Conservation (phyloP, 2,113 vertebrate genomes). For the Limnothrissa miodon region DNA sequence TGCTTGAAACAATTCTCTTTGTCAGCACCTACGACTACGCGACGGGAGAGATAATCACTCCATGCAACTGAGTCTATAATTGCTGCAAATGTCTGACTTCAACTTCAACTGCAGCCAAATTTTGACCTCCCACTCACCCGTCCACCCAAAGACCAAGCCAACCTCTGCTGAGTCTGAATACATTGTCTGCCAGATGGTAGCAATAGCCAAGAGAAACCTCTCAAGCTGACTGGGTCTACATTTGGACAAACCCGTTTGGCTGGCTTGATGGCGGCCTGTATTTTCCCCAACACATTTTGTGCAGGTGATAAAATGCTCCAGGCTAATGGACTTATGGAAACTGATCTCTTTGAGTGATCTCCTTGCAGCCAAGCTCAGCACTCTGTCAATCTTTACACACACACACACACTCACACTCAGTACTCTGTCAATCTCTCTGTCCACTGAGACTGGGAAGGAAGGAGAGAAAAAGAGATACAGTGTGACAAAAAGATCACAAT, state of each 20-base stretch:
- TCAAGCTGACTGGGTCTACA: slow-evolving; percentile 61
- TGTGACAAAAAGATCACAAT: background rate
- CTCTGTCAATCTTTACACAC: background rate
- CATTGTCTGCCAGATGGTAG: slow-evolving; percentile 68
- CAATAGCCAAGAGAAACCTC: slow-evolving; percentile 65
- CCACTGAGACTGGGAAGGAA: background rate
- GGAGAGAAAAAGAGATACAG: background rate
- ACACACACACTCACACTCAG: too few species aligned
- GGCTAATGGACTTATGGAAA: slow-evolving; percentile 57
- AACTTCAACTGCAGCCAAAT: slow-evolving; percentile 44
- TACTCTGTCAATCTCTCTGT: background rate
- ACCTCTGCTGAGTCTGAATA: slow-evolving; percentile 52
- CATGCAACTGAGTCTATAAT: slow-evolving; percentile 34
- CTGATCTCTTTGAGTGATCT: slow-evolving; percentile 50
- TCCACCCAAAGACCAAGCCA: slow-evolving; percentile 28
- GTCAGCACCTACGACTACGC: slow-evolving; percentile 60
- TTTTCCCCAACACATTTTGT: slow-evolving; percentile 50
- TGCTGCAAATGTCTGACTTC: slow-evolving; percentile 53
- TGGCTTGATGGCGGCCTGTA: slow-evolving; percentile 44
- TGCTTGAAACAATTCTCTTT: slow-evolving; percentile 40
- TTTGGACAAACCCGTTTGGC: slow-evolving; percentile 55
- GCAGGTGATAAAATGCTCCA: slow-evolving; percentile 63
- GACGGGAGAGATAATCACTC: slow-evolving; percentile 28
- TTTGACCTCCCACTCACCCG: slow-evolving; percentile 45
- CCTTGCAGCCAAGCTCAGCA: background rate